phyloP scores from a whole-genome alignment of 2,888 invertebrate genomes.

The Stenchaetothrips biformis region DNA sequence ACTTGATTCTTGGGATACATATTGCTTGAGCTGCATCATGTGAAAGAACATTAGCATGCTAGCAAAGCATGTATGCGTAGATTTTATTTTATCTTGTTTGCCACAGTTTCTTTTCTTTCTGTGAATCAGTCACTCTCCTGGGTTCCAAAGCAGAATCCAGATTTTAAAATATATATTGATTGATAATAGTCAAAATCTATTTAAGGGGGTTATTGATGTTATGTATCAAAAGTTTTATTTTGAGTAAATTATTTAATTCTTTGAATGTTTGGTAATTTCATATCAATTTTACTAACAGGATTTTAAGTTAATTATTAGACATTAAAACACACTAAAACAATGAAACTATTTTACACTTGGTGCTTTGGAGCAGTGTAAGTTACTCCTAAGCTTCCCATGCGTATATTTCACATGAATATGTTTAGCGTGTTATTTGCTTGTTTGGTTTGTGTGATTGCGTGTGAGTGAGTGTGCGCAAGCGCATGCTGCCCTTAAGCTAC shows the following conservation, averaged over 20 bases:
- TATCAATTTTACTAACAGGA: too few relatives aligned
- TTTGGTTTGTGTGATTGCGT: not conserved
- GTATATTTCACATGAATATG: not conserved
- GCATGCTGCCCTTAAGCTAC: not conserved
- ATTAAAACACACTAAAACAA: too few relatives aligned
- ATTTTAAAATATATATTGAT: too few relatives aligned
- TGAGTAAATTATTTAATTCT: not conserved
- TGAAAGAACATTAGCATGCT: not conserved
- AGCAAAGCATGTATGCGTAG: conserved; percentile 10
- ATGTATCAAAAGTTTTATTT: not conserved
- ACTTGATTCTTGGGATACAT: not conserved
- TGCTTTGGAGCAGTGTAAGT: conserved; percentile 8
- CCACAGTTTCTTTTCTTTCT: too few relatives aligned
- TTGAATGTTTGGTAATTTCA: not conserved
- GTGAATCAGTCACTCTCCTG: not conserved
- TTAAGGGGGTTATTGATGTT: not conserved
- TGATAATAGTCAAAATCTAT: not conserved
- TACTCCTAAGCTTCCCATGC: not conserved
- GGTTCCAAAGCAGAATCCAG: too few relatives aligned
- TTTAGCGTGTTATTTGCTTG: not conserved
- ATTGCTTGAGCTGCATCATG: conserved; percentile 4
- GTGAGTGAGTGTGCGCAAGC: not conserved
- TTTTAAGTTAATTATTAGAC: too few relatives aligned
- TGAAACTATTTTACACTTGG: not conserved
- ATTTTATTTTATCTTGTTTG: not conserved